A percentile compares a stretch with the other conserved stretches of the same genome.
phyloP scores from a whole-genome alignment of 2,113 vertebrate species.

The Ictalurus punctatus region DNA sequence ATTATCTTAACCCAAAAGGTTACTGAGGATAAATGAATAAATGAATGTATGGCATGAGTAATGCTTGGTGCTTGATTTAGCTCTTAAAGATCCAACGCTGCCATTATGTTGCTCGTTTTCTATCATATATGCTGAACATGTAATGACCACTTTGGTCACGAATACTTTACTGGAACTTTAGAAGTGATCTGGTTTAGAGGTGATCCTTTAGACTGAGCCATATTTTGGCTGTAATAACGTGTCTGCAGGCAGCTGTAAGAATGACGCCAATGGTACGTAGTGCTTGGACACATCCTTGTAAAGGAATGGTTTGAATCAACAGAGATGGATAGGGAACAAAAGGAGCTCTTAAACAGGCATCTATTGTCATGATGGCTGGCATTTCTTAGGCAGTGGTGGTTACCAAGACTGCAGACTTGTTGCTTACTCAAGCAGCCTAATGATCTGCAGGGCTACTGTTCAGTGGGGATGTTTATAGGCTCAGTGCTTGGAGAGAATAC shows the following conservation, averaged over 20 bases:
- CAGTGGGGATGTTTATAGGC: conserved; percentile 21
- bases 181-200: not conserved
- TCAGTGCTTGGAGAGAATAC: conserved; percentile 47
- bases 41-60: not conserved
- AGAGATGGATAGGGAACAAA: conserved; percentile 23
- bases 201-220: not conserved
- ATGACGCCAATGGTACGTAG: not conserved
- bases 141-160: not conserved
- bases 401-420: conserved; percentile 51
- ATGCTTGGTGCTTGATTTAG: conserved; percentile 7
- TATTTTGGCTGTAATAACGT: conserved; percentile 13
- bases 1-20: not conserved
- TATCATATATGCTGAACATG: not conserved
- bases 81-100: conserved; percentile 1
- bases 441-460: conserved; percentile 15
- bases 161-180: not conserved
- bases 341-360: conserved; percentile 12
- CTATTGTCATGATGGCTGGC: conserved; percentile 26
- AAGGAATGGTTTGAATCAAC: conserved; percentile 41
- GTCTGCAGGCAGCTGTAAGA: conserved; percentile 16
- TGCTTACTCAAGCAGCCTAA: conserved; percentile 30
- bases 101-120: conserved; percentile 5
- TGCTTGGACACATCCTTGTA: conserved; percentile 22
- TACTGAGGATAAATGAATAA: not conserved
- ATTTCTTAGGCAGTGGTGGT: conserved; percentile 36